A percentile compares a stretch with the other conserved stretches of the same genome.
phyloP scores from a whole-genome alignment of 2,113 vertebrate genomes.

The Centropus unirufus region DNA sequence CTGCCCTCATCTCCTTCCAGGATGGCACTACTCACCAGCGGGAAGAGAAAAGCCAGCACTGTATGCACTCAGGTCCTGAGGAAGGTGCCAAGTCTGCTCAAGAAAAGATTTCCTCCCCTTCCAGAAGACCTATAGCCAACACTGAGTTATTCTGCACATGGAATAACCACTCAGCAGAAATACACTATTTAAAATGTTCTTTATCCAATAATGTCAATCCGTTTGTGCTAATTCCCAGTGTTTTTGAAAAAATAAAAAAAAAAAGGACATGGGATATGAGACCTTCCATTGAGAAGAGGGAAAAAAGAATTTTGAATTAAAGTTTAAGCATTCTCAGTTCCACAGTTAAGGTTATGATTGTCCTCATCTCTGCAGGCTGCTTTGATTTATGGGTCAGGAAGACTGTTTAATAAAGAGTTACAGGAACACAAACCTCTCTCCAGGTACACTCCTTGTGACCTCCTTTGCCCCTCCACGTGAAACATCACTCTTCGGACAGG shows the following conservation, averaged over 20 bases:
- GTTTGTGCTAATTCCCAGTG: background rate
- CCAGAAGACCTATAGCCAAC: background rate
- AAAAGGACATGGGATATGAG: rapidly evolving
- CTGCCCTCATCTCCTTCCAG: rapidly evolving
- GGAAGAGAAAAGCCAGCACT: background rate
- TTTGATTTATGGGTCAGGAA: background rate
- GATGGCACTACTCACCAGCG: background rate
- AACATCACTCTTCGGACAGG: background rate
- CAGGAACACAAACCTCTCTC: rapidly evolving
- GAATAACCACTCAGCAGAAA: background rate
- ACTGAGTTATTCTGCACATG: background rate
- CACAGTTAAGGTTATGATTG: background rate
- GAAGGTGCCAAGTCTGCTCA: background rate
- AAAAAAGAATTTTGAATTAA: background rate
- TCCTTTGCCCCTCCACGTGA: background rate
- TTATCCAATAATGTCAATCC: background rate
- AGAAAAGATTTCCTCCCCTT: background rate
- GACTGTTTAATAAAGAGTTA: rapidly evolving
- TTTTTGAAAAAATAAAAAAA: background rate
- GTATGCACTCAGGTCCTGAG: background rate
- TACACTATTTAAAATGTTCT: background rate
- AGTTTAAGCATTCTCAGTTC: background rate
- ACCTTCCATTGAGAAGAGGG: background rate
- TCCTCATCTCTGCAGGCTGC: background rate
- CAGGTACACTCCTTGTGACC: background rate